Conservation (phyloP, 2,888 invertebrate genomes). For the Nephrocerus scutellatus region DNA sequence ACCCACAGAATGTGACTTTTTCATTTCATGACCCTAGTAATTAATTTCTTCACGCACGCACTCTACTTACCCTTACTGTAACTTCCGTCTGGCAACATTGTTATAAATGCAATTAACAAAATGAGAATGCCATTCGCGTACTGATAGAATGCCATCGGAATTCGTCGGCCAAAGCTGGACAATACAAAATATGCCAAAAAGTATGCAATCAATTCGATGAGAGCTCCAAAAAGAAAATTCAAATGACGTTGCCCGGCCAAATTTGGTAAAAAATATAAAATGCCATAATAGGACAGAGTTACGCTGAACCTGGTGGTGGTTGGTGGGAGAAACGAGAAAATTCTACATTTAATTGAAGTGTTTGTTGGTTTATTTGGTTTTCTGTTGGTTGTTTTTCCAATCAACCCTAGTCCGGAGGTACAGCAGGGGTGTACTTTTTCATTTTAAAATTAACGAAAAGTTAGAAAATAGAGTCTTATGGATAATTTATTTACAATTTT, state of each 20-base stretch:
- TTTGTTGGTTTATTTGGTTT: not conserved
- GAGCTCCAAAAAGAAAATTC: constrained; percentile 48
- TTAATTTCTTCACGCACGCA: too few species aligned
- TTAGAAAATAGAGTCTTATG: too few species aligned
- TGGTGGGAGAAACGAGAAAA: not conserved
- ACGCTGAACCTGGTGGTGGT: constrained; percentile 37
- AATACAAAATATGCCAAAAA: constrained; percentile 40
- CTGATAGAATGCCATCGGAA: constrained; percentile 46
- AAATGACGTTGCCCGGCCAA: constrained; percentile 49
- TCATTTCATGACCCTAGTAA: too few species aligned
- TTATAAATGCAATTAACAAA: constrained; percentile 40
- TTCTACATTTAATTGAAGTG: not conserved
- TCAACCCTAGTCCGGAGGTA: too few species aligned
- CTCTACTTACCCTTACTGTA: constrained; percentile 14
- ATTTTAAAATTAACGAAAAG: too few species aligned
- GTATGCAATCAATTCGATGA: constrained; percentile 48
- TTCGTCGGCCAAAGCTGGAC: constrained; percentile 46
- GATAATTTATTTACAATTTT: too few species aligned
- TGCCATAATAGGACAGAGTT: constrained; percentile 47
- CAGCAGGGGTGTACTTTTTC: too few species aligned
- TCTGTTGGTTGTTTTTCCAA: too few species aligned
- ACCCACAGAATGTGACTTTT: too few species aligned
- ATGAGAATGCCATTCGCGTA: constrained; percentile 44
- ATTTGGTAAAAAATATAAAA: constrained; percentile 44
- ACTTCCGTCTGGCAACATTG: constrained; percentile 10